These are phyloP conservation scores for Pelobates fuscus DNA, from an alignment of 2,113 vertebrate genomes.

Conservation along the genomic window DNA sequence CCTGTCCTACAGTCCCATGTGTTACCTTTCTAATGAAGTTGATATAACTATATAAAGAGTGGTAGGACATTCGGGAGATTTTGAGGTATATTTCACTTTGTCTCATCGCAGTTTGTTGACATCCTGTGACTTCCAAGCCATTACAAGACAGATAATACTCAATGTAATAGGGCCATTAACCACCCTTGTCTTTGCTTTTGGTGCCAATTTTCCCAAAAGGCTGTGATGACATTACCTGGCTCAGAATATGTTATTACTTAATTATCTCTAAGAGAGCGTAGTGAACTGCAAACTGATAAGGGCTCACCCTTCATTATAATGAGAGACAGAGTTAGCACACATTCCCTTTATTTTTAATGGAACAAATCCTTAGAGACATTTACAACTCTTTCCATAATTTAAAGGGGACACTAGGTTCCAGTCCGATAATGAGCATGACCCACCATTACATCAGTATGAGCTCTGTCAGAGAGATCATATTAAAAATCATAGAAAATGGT, in stretches of 20 bases:
- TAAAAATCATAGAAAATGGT: too few species aligned
- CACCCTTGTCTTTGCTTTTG: conserved; percentile 51
- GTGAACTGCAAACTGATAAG: conserved; percentile 30
- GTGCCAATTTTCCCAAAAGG: conserved; percentile 48
- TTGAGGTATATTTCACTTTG: conserved; percentile 19
- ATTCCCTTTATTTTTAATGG: conserved; percentile 3
- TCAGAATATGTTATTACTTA: conserved; percentile 48
- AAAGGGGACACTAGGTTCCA: too few species aligned
- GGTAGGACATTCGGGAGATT: conserved; percentile 3
- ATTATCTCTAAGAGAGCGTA: conserved; percentile 49
- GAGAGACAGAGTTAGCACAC: conserved; percentile 15
- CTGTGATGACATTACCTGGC: conserved; percentile 47
- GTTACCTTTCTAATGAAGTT: background rate
- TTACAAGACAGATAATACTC: conserved; percentile 36
- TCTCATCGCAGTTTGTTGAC: conserved; percentile 18
- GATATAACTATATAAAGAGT: background rate
- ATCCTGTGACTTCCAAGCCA: conserved; percentile 22
- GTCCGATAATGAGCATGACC: too few species aligned
- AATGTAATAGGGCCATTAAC: conserved; percentile 46
- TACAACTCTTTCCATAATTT: background rate
- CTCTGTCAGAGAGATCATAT: too few species aligned
- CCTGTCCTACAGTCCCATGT: background rate
- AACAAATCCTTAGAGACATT: conserved; percentile 1
- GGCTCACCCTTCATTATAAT: conserved; percentile 46
- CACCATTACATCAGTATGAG: too few species aligned